Evolutionary conservation across 2,113 vertebrate genomes (phyloP).

Genomic region (Nibea albiflora): DNA sequence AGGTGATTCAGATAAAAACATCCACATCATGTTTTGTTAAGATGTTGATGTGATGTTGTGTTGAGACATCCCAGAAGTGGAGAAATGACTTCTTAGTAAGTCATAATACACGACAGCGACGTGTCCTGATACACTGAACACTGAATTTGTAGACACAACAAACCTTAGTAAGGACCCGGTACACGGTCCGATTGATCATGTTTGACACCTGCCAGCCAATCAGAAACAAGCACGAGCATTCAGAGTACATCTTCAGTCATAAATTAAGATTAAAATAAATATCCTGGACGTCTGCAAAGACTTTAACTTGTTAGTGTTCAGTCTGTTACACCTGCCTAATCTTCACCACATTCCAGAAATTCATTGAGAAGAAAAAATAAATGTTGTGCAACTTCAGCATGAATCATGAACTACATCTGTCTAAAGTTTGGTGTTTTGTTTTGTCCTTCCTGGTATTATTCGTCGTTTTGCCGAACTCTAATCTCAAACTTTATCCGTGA

Average conservation of each 20-base stretch:
- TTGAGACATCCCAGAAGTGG: background rate
- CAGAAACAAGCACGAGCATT: background rate
- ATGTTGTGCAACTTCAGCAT: background rate
- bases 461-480: background rate
- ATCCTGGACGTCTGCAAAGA: background rate
- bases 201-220: background rate
- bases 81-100: background rate
- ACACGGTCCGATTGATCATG: no score
- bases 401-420: conserved; percentile 10
- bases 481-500: conserved; percentile 2
- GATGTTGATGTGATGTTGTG: background rate
- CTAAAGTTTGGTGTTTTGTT: background rate
- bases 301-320: no score
- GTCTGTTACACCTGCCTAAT: no score
- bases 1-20: background rate
- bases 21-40: background rate
- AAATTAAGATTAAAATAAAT: no score
- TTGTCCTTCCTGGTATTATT: conserved; percentile 3
- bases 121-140: background rate
- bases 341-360: background rate
- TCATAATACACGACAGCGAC: background rate
- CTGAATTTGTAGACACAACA: background rate
- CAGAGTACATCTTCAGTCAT: background rate
- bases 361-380: conserved; percentile 4
- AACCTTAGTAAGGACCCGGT: no score